Evolutionary conservation across 2,113 vertebrate species (phyloP).

Genomic region (Vireo altiloquus): DNA sequence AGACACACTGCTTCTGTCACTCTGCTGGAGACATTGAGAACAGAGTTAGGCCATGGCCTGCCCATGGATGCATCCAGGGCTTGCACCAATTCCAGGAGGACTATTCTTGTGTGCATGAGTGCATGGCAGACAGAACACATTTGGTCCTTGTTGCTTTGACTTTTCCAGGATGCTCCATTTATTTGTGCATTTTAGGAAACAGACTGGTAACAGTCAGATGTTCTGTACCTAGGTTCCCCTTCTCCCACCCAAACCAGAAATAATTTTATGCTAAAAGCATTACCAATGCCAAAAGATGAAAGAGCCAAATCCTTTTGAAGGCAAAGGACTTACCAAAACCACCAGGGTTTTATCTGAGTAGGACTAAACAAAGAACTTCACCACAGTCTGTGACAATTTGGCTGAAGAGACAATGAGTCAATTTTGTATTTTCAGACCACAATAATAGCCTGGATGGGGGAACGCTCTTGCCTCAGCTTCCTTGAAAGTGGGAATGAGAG

Average conservation of each 20-base stretch:
- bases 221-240: conserved; percentile 25
- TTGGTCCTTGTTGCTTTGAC: not conserved
- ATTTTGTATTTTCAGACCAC: conserved; percentile 52
- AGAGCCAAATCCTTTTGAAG: conserved; percentile 25
- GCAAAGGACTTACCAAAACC: not conserved
- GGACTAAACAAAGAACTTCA: not conserved
- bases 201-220: conserved; percentile 2
- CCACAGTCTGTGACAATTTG: not conserved
- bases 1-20: not conserved
- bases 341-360: not conserved
- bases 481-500: conserved; percentile 41
- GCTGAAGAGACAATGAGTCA: conserved; percentile 3
- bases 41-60: not conserved
- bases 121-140: conserved; percentile 1
- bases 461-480: conserved; percentile 33
- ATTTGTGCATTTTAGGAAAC: conserved; percentile 60
- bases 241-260: not conserved
- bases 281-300: conserved; percentile 43
- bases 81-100: not conserved
- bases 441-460: conserved; percentile 44
- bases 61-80: not conserved
- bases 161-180: conserved; percentile 64
- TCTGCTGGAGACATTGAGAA: not conserved
- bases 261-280: conserved; percentile 4
- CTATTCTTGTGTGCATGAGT: not conserved